Conservation (phyloP, 2,888 invertebrate species). For the Nymphalis c-album region DNA sequence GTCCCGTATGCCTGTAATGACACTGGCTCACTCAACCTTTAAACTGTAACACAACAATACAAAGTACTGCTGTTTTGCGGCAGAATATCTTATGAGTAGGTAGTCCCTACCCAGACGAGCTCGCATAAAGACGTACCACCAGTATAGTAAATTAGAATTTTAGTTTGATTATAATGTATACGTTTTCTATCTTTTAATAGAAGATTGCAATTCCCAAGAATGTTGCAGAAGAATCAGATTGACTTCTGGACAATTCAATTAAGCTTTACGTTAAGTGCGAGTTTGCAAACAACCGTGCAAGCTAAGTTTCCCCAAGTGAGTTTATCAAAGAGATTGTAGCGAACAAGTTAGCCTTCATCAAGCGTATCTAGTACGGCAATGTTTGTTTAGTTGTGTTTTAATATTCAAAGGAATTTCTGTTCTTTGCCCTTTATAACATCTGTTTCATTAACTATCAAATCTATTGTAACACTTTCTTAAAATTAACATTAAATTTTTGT, state of each 20-base stretch:
- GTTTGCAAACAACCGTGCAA: conserved; percentile 72
- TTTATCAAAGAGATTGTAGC: conserved; percentile 59
- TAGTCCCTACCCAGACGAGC: no score
- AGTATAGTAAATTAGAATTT: neutral
- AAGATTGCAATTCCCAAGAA: neutral
- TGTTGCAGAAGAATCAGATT: conserved; percentile 60
- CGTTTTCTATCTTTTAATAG: neutral
- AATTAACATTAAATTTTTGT: no score
- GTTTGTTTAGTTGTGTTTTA: conserved; percentile 23
- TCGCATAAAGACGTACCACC: no score
- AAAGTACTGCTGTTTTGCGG: no score
- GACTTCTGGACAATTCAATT: conserved; percentile 78
- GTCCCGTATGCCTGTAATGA: no score
- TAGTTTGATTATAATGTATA: no score
- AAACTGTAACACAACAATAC: no score
- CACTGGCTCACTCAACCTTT: no score
- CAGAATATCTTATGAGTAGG: no score
- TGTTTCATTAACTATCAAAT: neutral
- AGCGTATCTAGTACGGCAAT: conserved; percentile 37
- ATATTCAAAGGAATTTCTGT: conserved; percentile 30
- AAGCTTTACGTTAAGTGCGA: conserved; percentile 73
- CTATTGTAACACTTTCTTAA: neutral
- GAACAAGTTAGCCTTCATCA: conserved; percentile 68
- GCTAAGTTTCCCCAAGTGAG: conserved; percentile 57
- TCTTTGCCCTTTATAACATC: conserved; percentile 18